Evolutionary conservation across 2,888 invertebrate species (phyloP).

Genomic region (Rhamnusium bicolor): DNA sequence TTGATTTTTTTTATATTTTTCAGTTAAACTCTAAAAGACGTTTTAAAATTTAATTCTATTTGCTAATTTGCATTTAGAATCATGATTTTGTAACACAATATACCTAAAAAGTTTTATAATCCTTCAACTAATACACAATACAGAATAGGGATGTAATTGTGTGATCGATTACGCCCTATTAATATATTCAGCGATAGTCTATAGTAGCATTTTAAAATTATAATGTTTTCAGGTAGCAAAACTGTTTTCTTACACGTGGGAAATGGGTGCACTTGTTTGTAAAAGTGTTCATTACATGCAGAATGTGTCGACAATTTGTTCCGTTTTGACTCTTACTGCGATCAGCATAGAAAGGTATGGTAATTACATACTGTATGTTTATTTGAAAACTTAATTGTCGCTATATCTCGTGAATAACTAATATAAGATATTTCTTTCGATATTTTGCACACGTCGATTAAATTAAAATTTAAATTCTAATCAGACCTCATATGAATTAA

Average conservation of each 20-base stretch:
- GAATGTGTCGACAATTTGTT: slow-evolving; percentile 81
- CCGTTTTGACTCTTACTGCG: slow-evolving; percentile 80
- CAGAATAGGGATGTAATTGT: background rate
- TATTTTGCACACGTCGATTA: too few species aligned
- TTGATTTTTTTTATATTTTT: background rate
- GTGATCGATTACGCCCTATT: background rate
- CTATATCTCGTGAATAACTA: too few species aligned
- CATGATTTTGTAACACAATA: background rate
- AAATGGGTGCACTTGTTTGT: slow-evolving; percentile 78
- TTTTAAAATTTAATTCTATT: background rate
- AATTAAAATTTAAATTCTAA: too few species aligned
- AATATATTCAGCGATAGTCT: background rate
- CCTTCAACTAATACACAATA: background rate
- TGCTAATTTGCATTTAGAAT: background rate
- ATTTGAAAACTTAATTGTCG: too few species aligned
- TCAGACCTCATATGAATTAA: too few species aligned
- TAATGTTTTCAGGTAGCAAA: slow-evolving; percentile 75
- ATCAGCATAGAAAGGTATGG: slow-evolving; percentile 82
- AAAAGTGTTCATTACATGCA: slow-evolving; percentile 82
- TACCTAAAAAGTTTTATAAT: background rate
- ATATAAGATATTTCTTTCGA: too few species aligned
- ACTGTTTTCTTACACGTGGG: slow-evolving; percentile 80
- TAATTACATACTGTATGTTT: too few species aligned
- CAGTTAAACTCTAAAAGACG: background rate
- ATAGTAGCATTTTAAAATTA: background rate